Percentiles rank a stretch among this genome's conserved stretches.
Conservation (phyloP, 2,888 invertebrate species). For the Choristoneura rosaceana region DNA sequence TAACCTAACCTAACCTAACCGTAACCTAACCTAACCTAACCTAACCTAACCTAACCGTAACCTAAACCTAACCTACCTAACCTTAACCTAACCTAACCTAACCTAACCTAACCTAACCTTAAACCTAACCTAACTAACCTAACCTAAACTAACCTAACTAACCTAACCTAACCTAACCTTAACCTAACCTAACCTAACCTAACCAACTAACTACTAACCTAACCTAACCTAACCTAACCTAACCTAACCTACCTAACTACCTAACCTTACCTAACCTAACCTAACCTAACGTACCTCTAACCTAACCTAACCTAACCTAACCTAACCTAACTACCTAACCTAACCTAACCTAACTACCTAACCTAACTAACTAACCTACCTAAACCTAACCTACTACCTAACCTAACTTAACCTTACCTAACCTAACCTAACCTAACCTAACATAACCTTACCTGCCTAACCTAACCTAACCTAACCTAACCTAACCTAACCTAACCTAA, state of each 20-base stretch:
- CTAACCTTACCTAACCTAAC: conserved; percentile 31
- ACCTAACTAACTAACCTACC: conserved; percentile 47
- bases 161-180: conserved; percentile 33
- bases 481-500: conserved; percentile 35
- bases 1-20: no score
- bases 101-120: no score
- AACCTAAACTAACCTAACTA: neutral
- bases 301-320: conserved; percentile 43
- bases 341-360: conserved; percentile 45
- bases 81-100: no score
- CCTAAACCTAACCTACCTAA: no score
- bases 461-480: conserved; percentile 39
- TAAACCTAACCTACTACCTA: conserved; percentile 47
- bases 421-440: conserved; percentile 47
- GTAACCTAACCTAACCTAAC: no score
- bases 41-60: no score
- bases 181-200: conserved; percentile 36
- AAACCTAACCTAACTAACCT: no score
- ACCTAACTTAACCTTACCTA: conserved; percentile 48
- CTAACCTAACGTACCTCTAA: conserved; percentile 2
- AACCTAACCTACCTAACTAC: conserved; percentile 34
- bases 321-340: conserved; percentile 46
- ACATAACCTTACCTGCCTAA: conserved; percentile 42
- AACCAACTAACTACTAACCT: no score
- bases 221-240: conserved; percentile 42